phyloP scores from a whole-genome alignment of 1,140 invertebrate species.

The Nasonia vitripennis region DNA sequence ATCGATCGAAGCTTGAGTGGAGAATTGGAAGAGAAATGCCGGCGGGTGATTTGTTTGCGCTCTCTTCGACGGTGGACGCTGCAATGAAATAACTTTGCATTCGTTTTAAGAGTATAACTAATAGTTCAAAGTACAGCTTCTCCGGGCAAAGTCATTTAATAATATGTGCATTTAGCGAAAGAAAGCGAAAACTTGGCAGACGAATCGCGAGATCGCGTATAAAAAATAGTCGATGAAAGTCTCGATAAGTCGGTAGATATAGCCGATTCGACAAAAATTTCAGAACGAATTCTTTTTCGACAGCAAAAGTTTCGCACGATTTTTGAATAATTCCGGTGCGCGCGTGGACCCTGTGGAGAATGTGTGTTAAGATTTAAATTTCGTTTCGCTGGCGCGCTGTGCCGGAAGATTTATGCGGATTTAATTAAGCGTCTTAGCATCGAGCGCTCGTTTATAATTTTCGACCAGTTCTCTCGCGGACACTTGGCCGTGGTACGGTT shows the following conservation, averaged over 20 bases:
- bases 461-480: background rate
- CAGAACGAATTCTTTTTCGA: too few species aligned
- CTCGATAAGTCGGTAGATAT: background rate
- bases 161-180: background rate
- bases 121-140: too few species aligned
- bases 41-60: too few species aligned
- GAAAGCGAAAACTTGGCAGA: background rate
- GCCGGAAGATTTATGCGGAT: background rate
- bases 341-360: too few species aligned
- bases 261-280: too few species aligned
- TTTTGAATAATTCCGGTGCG: too few species aligned
- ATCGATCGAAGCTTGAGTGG: background rate
- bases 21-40: background rate
- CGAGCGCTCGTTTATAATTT: background rate
- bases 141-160: background rate
- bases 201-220: background rate
- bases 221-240: background rate
- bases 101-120: too few species aligned
- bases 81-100: too few species aligned
- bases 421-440: background rate
- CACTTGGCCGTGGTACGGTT: background rate
- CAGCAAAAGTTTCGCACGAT: too few species aligned
- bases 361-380: too few species aligned
- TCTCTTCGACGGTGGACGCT: too few species aligned
- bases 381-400: background rate